A percentile compares a stretch with the other conserved stretches of the same genome.
These are phyloP conservation scores for Sorex araneus DNA, from an alignment of 2,113 vertebrate species.

Conservation along the genomic window DNA sequence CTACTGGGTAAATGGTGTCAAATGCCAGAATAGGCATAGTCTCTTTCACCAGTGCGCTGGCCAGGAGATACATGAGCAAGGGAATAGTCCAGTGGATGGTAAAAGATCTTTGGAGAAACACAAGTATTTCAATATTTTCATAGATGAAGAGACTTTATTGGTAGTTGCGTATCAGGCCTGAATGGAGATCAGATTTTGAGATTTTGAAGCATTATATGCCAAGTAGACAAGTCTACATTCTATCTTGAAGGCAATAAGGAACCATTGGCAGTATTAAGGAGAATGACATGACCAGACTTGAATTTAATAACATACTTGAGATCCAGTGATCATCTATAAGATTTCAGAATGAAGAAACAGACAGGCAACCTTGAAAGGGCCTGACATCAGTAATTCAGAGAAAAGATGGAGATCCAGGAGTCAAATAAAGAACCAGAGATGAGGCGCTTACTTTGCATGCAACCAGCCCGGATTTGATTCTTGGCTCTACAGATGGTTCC, in stretches of 20 bases:
- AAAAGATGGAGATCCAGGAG: background rate
- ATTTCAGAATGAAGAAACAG: background rate
- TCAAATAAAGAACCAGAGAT: no score
- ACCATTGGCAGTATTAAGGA: background rate
- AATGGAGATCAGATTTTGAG: background rate
- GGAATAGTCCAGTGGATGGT: background rate
- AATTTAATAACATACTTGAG: background rate
- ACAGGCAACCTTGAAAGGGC: background rate
- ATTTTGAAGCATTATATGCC: background rate
- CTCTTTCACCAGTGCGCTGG: background rate
- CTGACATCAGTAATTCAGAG: background rate
- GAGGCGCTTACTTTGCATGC: no score
- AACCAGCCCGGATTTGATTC: no score
- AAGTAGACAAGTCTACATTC: background rate
- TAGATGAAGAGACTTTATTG: background rate
- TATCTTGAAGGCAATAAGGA: background rate
- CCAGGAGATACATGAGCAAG: background rate
- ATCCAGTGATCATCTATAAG: background rate
- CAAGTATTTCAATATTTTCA: slow-evolving; percentile 10
- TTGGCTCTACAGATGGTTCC: no score
- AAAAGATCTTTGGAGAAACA: background rate
- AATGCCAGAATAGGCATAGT: fast-evolving
- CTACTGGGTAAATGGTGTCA: background rate
- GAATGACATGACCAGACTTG: background rate
- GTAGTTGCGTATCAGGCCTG: background rate